Base-by-base conservation (phyloP, 2,797 vertebrate genomes). In the Nannoperca obscura region DNA sequence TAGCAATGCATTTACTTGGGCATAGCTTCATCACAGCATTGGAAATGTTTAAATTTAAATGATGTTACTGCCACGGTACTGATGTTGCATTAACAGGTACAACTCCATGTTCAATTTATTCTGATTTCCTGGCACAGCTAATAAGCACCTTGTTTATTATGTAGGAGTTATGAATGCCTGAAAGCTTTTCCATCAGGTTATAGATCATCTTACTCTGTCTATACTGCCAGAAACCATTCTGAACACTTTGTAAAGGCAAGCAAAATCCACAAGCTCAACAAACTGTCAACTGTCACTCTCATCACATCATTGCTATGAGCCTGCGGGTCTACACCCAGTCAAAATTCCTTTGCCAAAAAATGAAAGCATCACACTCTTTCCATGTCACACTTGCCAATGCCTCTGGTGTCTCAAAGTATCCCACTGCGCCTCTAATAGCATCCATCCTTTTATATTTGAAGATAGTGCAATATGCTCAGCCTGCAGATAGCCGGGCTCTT, bases 341-440 rank as follows among this genome's bases (percentile, higher is more conserved):
- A 71, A 72, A 77, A 68, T 78, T 71, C 71, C 74, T 74, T 76
- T 71, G 66, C 71, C 60, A 79, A 76, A 84, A 83, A 80, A 74
- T 65, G 50, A 88, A 86, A 80, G 57, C 71, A 72, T 87, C 67
- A 71, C 71, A 82, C 63, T 86, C 83, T 86, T 83, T 85, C 73
- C 71, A 53, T 85, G 82, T 85, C 85, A 92, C 74, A 85, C 75
- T 84, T 73, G 65, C 86, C 71, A 83, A 72, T 57, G 67, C 90
- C 82, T 91, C 80, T 76, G 82, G 83, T 88, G 81, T 84, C 82
- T 84, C 70, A 50, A 79, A 75, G 81, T 82, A 87, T 89, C 78
- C 87, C 75, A 82, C 68, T 74, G 78, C 9, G 60, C 71, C 74
- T 85, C 68, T 88, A 91, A 92, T 89, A 87, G 87, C 78, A 81